A percentile compares a stretch with the other conserved stretches of the same genome.
These are phyloP conservation scores for Scarus forsteni DNA, from an alignment of 2,797 vertebrate species.

Conservation along the genomic window DNA sequence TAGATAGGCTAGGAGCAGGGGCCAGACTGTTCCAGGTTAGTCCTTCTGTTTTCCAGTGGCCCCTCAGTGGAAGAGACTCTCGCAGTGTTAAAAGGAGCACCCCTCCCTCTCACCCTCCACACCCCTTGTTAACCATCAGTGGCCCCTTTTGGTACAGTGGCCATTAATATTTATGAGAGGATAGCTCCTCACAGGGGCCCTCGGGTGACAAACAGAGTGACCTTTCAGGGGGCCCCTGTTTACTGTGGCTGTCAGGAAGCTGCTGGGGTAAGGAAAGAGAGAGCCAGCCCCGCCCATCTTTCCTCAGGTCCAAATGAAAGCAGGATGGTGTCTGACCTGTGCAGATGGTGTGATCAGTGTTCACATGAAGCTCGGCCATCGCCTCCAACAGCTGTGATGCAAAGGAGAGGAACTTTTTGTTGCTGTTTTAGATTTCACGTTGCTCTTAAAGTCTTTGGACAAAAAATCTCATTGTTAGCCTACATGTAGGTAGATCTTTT, in stretches of 20 bases:
- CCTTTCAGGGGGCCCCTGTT: conserved; percentile 73
- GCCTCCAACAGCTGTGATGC: conserved; percentile 18
- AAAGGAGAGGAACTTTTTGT: too few species aligned
- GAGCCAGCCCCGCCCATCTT: conserved; percentile 27
- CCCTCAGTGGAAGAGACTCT: conserved; percentile 31
- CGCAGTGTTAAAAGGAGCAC: conserved; percentile 35
- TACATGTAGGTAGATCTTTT: too few species aligned
- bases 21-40: conserved; percentile 38
- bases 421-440: too few species aligned
- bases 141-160: conserved; percentile 56
- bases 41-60: conserved; percentile 43
- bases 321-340: conserved; percentile 57
- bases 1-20: conserved; percentile 41
- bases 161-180: conserved; percentile 79
- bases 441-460: too few species aligned
- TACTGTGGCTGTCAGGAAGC: conserved; percentile 72
- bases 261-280: conserved; percentile 45
- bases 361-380: conserved; percentile 23
- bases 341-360: conserved; percentile 59
- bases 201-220: conserved; percentile 75
- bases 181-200: conserved; percentile 52
- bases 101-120: conserved; percentile 25
- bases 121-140: conserved; percentile 55
- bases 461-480: too few species aligned
- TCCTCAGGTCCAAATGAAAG: conserved; percentile 64